Evolutionary conservation across 2,797 vertebrate genomes (phyloP).

Genomic region (Cynodonichthys magdalenae): DNA sequence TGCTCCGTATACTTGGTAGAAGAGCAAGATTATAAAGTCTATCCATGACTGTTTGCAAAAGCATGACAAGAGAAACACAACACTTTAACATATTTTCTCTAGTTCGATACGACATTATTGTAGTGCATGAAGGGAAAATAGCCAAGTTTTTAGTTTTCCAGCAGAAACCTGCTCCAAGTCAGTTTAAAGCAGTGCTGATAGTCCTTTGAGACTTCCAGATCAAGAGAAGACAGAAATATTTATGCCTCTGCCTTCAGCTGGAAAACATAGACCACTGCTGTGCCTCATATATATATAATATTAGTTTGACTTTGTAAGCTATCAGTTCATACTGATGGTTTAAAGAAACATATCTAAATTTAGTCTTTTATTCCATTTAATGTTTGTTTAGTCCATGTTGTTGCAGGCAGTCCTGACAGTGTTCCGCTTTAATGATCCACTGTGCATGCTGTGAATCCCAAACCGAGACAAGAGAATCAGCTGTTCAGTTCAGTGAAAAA

Average conservation of each 20-base stretch:
- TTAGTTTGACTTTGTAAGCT: background rate
- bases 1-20: too few relatives aligned
- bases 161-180: slow-evolving; percentile 5
- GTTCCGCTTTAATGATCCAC: slow-evolving; percentile 28
- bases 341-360: background rate
- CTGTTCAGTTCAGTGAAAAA: slow-evolving; percentile 27
- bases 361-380: slow-evolving; percentile 4
- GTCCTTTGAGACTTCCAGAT: slow-evolving; percentile 8
- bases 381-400: slow-evolving; percentile 10
- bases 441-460: slow-evolving; percentile 26
- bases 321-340: background rate
- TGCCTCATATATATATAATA: background rate
- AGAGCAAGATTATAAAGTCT: too few relatives aligned
- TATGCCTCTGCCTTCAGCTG: background rate
- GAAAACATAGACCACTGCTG: slow-evolving; percentile 9
- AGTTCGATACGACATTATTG: background rate
- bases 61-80: background rate
- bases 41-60: background rate
- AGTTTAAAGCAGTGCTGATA: slow-evolving; percentile 15
- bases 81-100: background rate
- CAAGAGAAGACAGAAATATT: slow-evolving; percentile 1
- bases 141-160: background rate
- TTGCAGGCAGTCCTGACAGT: slow-evolving; percentile 6
- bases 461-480: slow-evolving; percentile 19
- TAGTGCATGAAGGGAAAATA: slow-evolving; percentile 11